Conservation (phyloP, 2,888 invertebrate genomes). For the Parnassius apollo region DNA sequence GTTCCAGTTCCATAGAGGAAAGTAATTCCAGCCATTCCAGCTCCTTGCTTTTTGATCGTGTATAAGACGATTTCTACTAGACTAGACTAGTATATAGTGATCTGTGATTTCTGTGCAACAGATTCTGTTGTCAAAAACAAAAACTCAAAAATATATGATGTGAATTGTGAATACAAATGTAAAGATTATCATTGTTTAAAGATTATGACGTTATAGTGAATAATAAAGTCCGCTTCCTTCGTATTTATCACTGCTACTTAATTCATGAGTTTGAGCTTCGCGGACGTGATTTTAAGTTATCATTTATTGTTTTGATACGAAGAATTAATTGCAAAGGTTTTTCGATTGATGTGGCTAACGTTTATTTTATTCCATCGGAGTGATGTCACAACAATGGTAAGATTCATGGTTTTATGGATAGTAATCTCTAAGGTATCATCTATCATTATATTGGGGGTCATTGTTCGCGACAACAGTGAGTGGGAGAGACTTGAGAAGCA, state of each 20-base stretch:
- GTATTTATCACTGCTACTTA: neutral
- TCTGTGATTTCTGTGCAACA: constrained; percentile 1
- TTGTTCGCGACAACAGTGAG: constrained; percentile 45
- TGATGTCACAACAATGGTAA: constrained; percentile 64
- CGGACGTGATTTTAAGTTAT: constrained; percentile 6
- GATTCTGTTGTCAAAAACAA: constrained; percentile 24
- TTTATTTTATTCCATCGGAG: constrained; percentile 37
- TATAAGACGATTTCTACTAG: too few species aligned
- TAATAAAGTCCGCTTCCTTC: neutral
- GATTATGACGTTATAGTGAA: constrained; percentile 7
- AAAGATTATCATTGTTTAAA: constrained; percentile 5
- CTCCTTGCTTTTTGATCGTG: too few species aligned
- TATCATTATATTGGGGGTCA: constrained; percentile 46
- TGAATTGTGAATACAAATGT: neutral
- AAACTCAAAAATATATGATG: constrained; percentile 2
- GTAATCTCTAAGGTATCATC: constrained; percentile 36
- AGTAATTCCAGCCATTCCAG: too few species aligned
- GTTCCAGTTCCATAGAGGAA: too few species aligned
- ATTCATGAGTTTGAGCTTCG: neutral
- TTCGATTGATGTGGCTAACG: constrained; percentile 38
- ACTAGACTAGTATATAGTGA: too few species aligned
- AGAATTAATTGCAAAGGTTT: constrained; percentile 33
- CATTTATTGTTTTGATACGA: constrained; percentile 37
- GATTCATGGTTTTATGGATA: constrained; percentile 28
- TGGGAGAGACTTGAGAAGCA: constrained; percentile 36